Evolutionary conservation across 2,797 vertebrate genomes (phyloP), one percentile per base, ranked within the genome.

Genomic region (Rhinella marina): DNA sequence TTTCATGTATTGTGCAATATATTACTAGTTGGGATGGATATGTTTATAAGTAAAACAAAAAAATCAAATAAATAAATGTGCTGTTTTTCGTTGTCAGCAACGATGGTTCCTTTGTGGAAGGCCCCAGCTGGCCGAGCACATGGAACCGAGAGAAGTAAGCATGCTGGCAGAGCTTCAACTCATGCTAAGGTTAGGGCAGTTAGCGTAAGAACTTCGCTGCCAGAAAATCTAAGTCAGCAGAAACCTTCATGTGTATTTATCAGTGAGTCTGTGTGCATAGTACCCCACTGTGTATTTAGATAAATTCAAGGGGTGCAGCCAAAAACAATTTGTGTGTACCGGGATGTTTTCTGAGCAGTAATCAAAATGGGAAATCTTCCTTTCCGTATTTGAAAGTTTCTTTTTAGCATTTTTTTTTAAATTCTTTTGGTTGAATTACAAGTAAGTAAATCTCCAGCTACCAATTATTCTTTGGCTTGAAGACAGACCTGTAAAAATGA

Each of bases 121-220:
- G 87, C n/a, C 87, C 78, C 87, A 88, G 83, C 87, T 88, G 87
- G 87, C 70, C n/a, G 66, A 81, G 70, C 66, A 82, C 78, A 82
- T 21, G 48, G 83, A 61, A 25, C 61, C 23, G 48, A 14, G 76
- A 84, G 64, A 23, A 25, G 52, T 59, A 13, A 66, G 50, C 66
- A 57, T 29, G 79, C 70, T 86, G 84, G 70, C 87, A 82, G n/a
- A 14, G 57, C 85, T 81, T 70, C 50, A 29, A 79, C 23, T 68
- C 79, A 70, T 82, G 79, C 81, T 61, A 88, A 85, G 87, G 83
- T 75, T 66, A 82, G 78, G 83, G 83, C 83, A 88, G 72, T 85
- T 59, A 81, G 83, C 21, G 83, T 81, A 85, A 85, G 57, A 81
- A 88, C 54, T 72, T 1, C 19, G 56, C 68, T 88, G 77, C 83